Evolutionary conservation across 92 coral and sea anemone species (phyloP), one percentile per base, ranked within the genome.

Genomic region (Umimayanthus kanabou): DNA sequence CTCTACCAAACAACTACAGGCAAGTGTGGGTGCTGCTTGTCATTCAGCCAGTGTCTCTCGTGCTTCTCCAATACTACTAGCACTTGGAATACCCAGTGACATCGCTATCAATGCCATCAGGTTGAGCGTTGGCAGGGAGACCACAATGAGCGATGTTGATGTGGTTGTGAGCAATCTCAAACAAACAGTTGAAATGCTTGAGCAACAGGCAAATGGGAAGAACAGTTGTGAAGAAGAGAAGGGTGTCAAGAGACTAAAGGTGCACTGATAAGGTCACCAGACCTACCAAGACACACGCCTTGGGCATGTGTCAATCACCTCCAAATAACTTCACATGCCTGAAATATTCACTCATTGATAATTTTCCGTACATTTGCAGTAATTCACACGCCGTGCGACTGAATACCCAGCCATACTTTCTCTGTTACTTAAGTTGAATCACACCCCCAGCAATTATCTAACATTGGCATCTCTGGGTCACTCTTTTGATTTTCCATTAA

Each of bases 1-100:
- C 10, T 78, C 80, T 5, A 91, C 95, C 42, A 90, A 92, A 85
- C 82, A 67, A 49, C 92, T 96, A 10, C 93, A 88, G 37, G 99
- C 97, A 30, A 97, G 99, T 85, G 98, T 97, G 10, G 99, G 99
- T 14, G 99, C 99, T 67, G 99, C 99, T 8, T 97, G 99, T 75
- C 99, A 97, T 55, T 91, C 99, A 26, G 96, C 89, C 85, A 87
- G 88, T 37, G 93, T 87, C 40, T 93, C 94, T 5, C 85, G 92
- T 8, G 98, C 99, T 4, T 97, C 99, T 11, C 98, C 90, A 3
- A 97, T 97, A 49, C 90, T 97, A n/a, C 91, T 86, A 85, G 97
- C 99, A 3, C 89, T 95, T 39, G 99, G 99, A 23, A 90, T 97
- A 88, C 98, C 96, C 2, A 57, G 88, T 33, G 92, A 97, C 18